Evolutionary conservation across 1,140 invertebrate genomes (phyloP).

Genomic region (Drosophila bocqueti): DNA sequence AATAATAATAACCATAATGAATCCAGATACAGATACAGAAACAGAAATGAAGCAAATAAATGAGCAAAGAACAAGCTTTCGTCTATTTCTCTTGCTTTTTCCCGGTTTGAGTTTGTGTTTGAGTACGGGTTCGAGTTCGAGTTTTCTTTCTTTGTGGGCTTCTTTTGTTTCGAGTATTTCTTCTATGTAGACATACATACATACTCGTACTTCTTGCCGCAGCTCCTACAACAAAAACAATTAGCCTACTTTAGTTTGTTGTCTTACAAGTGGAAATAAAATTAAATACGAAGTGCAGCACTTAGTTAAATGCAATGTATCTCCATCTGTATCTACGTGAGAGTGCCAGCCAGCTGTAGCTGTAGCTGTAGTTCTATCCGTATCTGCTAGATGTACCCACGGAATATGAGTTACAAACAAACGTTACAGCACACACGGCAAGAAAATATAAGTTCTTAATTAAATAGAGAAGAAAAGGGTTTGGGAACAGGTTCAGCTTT

Average conservation of each 20-base stretch:
- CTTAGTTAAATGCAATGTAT: slow-evolving; percentile 74
- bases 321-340: slow-evolving; percentile 28
- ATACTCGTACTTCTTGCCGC: slow-evolving; percentile 17
- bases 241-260: slow-evolving; percentile 82
- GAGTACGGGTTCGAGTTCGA: slow-evolving; percentile 18
- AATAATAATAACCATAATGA: slow-evolving; percentile 80
- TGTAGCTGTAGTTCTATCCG: slow-evolving; percentile 15
- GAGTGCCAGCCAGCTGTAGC: slow-evolving; percentile 18
- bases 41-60: slow-evolving; percentile 79
- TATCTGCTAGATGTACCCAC: slow-evolving; percentile 44
- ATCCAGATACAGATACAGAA: slow-evolving; percentile 56
- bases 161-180: slow-evolving; percentile 34
- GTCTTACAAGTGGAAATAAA: slow-evolving; percentile 80
- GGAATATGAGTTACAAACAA: slow-evolving; percentile 47
- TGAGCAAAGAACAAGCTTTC: slow-evolving; percentile 72
- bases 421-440: slow-evolving; percentile 2
- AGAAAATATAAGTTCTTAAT: not conserved
- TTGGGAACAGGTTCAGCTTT: not conserved
- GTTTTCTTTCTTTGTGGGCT: slow-evolving; percentile 29
- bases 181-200: not conserved
- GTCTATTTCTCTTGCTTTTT: slow-evolving; percentile 25
- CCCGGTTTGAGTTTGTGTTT: not conserved
- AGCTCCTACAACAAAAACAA: slow-evolving; percentile 72
- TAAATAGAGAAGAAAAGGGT: not conserved
- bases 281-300: slow-evolving; percentile 74